Evolutionary conservation across 2,797 vertebrate species (phyloP), one percentile per base, ranked within the genome.

Genomic region (Parambassis ranga): DNA sequence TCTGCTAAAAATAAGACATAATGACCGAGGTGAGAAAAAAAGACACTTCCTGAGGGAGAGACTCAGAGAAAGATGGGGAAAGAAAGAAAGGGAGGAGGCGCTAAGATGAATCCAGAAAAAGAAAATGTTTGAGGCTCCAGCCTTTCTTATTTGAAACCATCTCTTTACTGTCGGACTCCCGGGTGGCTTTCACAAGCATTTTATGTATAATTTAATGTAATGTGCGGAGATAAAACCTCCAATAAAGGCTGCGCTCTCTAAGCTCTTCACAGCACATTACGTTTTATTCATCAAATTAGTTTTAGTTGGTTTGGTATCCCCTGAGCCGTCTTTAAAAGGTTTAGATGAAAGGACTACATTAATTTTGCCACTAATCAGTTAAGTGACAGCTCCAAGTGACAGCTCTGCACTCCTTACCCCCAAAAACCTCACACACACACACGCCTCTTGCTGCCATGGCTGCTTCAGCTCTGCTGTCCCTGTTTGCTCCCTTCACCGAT

Each of bases 241-340:
- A 86, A 86, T 83, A 85, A 84, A 71, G 85, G 77, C 87, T 33
- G 50, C 53, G 41, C 74, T 85, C 87, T 85, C 82, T 87, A 78
- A 91, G 85, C 81, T 80, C 88, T 90, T 92, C 84, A 91, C 53
- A 85, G 76, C 75, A 66, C 89, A 86, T 91, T 90, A 89, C 73
- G 35, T 85, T 92, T 90, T 89, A 91, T 90, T 92, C 90, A 88
- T 90, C 89, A 90, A 90, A 92, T 93, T 91, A 91, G 84, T 87
- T 88, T 84, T 82, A 84, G 84, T 90, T 84, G 83, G 82, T 83
- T 86, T 88, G 80, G 84, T 84, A 80, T 91, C 84, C 91, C 89
- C 69, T 72, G 88, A 86, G 89, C 84, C 80, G 72, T 78, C 88
- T 90, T 91, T 89, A 89, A 91, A 92, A 90, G 86, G 87, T 91